Conservation (phyloP, 2,888 invertebrate genomes). For the Ptilodon capucinus region DNA sequence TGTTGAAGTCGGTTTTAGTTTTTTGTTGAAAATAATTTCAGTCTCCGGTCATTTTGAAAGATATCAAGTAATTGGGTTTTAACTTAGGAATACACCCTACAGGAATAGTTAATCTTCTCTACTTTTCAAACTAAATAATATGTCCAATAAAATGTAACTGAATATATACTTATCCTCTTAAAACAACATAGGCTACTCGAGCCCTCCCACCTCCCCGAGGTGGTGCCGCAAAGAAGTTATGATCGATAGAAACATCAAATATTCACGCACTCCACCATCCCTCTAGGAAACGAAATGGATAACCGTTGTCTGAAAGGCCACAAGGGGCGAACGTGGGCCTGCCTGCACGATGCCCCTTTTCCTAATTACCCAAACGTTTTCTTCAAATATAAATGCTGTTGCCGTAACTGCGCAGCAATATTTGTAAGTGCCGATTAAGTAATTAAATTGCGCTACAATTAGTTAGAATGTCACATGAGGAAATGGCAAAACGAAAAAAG, state of each 20-base stretch:
- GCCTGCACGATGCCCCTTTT: conserved; percentile 48
- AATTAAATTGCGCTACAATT: not conserved
- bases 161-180: conserved; percentile 1
- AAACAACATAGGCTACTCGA: conserved; percentile 11
- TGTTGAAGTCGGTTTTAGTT: too few relatives aligned
- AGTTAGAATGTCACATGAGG: too few relatives aligned
- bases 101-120: not conserved
- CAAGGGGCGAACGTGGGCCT: conserved; percentile 55
- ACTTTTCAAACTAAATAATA: not conserved
- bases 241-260: conserved; percentile 80
- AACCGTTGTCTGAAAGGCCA: conserved; percentile 73
- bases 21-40: too few relatives aligned
- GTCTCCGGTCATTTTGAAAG: too few relatives aligned
- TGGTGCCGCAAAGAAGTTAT: conserved; percentile 70
- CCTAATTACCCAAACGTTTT: conserved; percentile 57
- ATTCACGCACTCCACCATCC: conserved; percentile 66
- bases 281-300: conserved; percentile 69
- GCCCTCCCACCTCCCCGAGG: conserved; percentile 25
- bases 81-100: too few relatives aligned
- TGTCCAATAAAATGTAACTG: not conserved
- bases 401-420: conserved; percentile 17
- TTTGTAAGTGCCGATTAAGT: conserved; percentile 13
- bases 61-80: too few relatives aligned
- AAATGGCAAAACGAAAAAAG: too few relatives aligned
- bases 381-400: conserved; percentile 29